phyloP scores from a whole-genome alignment of 2,888 invertebrate genomes.

The Cinara cedri region DNA sequence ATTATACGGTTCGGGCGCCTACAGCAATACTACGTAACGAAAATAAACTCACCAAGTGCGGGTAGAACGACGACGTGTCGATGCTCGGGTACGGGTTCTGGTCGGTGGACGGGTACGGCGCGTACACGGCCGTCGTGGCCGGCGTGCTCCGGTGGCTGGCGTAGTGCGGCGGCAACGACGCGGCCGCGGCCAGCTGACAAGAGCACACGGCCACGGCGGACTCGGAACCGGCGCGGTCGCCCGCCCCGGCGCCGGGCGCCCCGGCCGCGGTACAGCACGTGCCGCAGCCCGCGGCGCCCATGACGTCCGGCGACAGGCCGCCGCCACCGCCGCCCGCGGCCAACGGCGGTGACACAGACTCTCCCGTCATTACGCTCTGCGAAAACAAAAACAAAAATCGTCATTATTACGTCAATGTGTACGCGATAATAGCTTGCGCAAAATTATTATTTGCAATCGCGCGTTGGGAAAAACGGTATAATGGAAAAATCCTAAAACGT shows the following conservation, averaged over 20 bases:
- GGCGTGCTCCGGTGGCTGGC: slow-evolving; percentile 79
- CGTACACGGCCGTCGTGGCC: slow-evolving; percentile 78
- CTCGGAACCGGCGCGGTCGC: slow-evolving; percentile 63
- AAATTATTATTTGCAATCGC: too few species aligned
- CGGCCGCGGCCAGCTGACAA: slow-evolving; percentile 89
- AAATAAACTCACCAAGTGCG: slow-evolving; percentile 91
- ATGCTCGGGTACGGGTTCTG: slow-evolving; percentile 93
- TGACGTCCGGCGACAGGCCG: slow-evolving; percentile 64
- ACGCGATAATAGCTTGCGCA: too few species aligned
- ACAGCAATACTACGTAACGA: too few species aligned
- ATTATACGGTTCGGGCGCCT: too few species aligned
- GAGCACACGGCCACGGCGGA: slow-evolving; percentile 72
- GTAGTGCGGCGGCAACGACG: slow-evolving; percentile 74
- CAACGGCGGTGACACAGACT: slow-evolving; percentile 72
- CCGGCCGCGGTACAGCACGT: slow-evolving; percentile 64
- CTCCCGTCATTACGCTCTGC: slow-evolving; percentile 67
- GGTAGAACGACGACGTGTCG: slow-evolving; percentile 94
- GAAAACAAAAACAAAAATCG: slow-evolving; percentile 29
- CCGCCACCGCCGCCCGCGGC: slow-evolving; percentile 65
- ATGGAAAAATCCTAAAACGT: too few species aligned
- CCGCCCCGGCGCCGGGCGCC: slow-evolving; percentile 64
- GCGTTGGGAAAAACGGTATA: too few species aligned
- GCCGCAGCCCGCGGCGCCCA: slow-evolving; percentile 66
- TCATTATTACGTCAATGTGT: too few species aligned
- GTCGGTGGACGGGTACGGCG: slow-evolving; percentile 87